Base-by-base conservation (phyloP, 1,140 invertebrate species). In the Cotesia vestalis region DNA sequence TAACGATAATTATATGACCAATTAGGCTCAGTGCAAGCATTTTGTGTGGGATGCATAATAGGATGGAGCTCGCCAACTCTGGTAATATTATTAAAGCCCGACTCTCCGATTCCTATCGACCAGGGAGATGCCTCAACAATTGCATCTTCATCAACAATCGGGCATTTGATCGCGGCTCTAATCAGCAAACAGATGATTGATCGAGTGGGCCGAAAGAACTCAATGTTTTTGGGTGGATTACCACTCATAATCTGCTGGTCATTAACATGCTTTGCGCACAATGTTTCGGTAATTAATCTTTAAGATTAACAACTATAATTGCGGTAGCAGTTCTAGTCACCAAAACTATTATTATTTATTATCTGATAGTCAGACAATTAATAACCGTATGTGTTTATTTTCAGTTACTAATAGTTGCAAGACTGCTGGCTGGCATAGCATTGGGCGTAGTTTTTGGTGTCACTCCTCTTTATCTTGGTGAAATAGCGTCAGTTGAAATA, bases 221-320 rank as follows among this genome's bases (percentile, higher is more conserved):
- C 91, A 0, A 85, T 94, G 1, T 80, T 91, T 1, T 71, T 91
- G 4, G 88, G 89, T 1, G 83, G 88, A 0, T 75, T 91, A 35
- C 90, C 90, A 3, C 89, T 91, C 78, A 83, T 89, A 55, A 69
- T 90, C 0, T 90, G 90, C 40, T 93, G 90, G 89, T 78, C 90
- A 38, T 81, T 91, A 55, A 88, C 92, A 17, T 88, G 88, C 77
- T 77, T 90, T 73, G 85, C 88, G 2, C 78, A 78, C 17, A 86
- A 85, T 36, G 84, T 90, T 3, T 76, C 81, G n/a, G 85, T 88
- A 5, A 63, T 38, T 63, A 11, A 63, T 63, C 27, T 27, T 35
- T 12, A 46, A 46, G 6, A 46, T 46, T 46, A 6, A 46, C 11
- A 6, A 46, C 11, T 46, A 5, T 8, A 46, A 46, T 27, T 27